phyloP scores from a whole-genome alignment of 2,113 vertebrate species.

The Laterallus jamaicensis region DNA sequence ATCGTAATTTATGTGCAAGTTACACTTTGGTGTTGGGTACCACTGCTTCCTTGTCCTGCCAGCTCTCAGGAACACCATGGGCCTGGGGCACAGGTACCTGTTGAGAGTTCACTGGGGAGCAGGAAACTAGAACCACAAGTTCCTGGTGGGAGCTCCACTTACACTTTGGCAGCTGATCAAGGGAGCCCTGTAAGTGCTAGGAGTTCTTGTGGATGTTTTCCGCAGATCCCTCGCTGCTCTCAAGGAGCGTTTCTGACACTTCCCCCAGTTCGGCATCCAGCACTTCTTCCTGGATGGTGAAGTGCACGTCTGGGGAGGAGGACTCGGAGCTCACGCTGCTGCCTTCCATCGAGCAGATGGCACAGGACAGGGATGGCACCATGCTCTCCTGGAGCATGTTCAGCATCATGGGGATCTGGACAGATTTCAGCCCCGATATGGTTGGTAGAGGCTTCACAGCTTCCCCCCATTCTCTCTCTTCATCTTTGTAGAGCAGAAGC shows the following conservation, averaged over 20 bases:
- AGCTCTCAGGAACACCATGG: neutral
- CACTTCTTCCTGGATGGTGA: constrained; percentile 90
- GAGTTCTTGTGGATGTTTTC: constrained; percentile 74
- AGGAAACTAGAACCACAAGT: constrained; percentile 45
- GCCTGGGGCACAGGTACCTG: neutral
- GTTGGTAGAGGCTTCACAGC: constrained; percentile 77
- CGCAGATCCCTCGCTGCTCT: constrained; percentile 79
- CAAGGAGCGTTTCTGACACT: constrained; percentile 68
- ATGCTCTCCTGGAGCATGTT: constrained; percentile 79
- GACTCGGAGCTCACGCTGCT: constrained; percentile 92
- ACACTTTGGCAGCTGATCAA: neutral
- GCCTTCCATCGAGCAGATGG: constrained; percentile 88
- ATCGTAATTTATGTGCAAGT: neutral
- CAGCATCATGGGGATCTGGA: constrained; percentile 80
- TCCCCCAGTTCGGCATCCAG: constrained; percentile 80
- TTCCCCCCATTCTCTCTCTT: constrained; percentile 90
- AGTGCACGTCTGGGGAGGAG: constrained; percentile 86
- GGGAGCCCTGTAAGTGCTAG: constrained; percentile 57
- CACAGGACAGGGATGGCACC: constrained; percentile 84
- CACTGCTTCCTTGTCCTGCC: neutral
- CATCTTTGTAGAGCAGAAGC: constrained; percentile 90
- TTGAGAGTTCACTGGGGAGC: constrained; percentile 9
- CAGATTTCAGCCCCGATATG: constrained; percentile 67
- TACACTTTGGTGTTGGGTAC: neutral
- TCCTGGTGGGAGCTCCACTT: constrained; percentile 14